These are phyloP conservation scores for Halcyon smyrnensis DNA, from an alignment of 2,797 vertebrate species.

Conservation along the genomic window DNA sequence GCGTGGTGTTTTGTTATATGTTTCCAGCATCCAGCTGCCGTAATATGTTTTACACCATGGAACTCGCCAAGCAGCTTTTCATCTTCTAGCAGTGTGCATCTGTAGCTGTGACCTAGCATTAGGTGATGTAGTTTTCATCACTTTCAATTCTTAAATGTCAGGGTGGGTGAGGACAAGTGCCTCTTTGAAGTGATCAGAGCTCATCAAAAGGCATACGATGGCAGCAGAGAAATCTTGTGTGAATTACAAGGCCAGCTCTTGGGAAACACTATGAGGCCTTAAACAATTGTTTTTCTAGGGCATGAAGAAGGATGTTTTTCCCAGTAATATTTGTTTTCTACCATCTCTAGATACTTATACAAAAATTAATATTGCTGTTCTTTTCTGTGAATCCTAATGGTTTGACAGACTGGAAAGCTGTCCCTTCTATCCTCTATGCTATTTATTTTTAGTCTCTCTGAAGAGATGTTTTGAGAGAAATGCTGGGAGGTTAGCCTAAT, in stretches of 20 bases:
- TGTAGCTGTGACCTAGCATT: not conserved
- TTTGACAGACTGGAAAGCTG: not conserved
- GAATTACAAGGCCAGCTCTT: not conserved
- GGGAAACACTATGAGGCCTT: not conserved
- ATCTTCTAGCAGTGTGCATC: not conserved
- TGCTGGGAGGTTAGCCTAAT: slow-evolving; percentile 24
- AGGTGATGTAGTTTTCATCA: not conserved
- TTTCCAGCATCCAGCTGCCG: not conserved
- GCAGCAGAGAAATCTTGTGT: not conserved
- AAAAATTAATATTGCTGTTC: not conserved
- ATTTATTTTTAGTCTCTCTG: not conserved
- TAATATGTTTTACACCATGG: not conserved
- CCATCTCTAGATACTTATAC: not conserved
- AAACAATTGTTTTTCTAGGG: not conserved
- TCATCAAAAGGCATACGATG: not conserved
- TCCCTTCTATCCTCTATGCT: not conserved
- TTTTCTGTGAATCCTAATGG: not conserved
- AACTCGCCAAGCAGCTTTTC: not conserved
- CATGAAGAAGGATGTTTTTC: not conserved
- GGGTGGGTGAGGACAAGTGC: not conserved
- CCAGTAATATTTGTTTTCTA: not conserved
- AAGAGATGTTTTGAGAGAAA: not conserved
- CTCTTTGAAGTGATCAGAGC: not conserved
- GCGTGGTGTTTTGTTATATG: not conserved
- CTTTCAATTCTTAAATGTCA: not conserved